These are phyloP conservation scores for Atta colombica DNA, from an alignment of 1,140 invertebrate species.

Conservation along the genomic window DNA sequence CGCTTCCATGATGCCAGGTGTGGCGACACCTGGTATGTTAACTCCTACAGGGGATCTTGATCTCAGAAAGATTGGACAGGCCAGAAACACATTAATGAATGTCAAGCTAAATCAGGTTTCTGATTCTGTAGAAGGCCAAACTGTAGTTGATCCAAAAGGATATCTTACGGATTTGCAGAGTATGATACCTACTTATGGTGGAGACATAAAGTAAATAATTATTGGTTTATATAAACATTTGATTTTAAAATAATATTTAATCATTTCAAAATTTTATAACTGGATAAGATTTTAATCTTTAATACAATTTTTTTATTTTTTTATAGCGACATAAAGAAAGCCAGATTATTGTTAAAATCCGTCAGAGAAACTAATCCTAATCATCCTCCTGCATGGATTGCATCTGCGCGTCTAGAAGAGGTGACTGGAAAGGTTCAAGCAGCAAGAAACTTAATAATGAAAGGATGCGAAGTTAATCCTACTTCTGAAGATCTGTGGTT, in stretches of 20 bases:
- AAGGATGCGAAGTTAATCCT: constrained; percentile 97
- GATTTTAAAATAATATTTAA: not conserved
- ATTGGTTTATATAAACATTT: not conserved
- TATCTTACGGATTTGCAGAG: constrained; percentile 99
- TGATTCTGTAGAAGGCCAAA: constrained; percentile 99
- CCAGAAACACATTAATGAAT: constrained; percentile 99
- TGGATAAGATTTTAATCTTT: not conserved
- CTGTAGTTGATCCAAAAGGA: constrained; percentile 99
- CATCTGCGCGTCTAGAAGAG: constrained; percentile 99
- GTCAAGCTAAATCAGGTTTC: constrained; percentile 99
- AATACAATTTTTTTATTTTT: constrained; percentile 59
- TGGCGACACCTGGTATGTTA: constrained; percentile 92
- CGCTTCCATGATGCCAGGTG: constrained; percentile 94
- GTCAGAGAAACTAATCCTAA: constrained; percentile 99
- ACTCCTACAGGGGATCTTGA: constrained; percentile 97
- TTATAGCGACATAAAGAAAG: constrained; percentile 98
- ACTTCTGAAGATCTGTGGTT: constrained; percentile 99
- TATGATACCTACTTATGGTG: constrained; percentile 99
- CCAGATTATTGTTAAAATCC: constrained; percentile 97
- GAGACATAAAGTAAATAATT: constrained; percentile 94
- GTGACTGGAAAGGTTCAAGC: constrained; percentile 99
- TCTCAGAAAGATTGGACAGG: constrained; percentile 99
- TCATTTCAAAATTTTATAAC: not conserved
- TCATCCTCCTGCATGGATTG: constrained; percentile 99
- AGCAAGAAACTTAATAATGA: constrained; percentile 99